These are phyloP conservation scores for Orchestes rusci DNA, from an alignment of 2,888 invertebrate genomes.

Conservation along the genomic window DNA sequence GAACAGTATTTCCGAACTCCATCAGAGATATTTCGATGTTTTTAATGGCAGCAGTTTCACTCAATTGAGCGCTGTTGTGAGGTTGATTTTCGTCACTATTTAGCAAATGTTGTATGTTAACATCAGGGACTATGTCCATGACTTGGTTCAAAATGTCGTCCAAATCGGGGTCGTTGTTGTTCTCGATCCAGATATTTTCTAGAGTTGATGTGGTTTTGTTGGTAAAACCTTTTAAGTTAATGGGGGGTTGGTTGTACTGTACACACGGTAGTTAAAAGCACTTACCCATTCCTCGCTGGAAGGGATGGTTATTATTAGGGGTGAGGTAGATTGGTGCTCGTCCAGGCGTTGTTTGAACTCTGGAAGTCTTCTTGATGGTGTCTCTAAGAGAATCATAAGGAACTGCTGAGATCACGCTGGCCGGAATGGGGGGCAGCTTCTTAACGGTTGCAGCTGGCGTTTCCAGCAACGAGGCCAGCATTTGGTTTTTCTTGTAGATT, in stretches of 20 bases:
- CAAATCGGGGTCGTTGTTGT: conserved; percentile 29
- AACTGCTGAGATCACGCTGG: conserved; percentile 57
- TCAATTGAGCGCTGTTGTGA: conserved; percentile 41
- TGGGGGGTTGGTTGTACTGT: too few relatives aligned
- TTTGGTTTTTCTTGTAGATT: conserved; percentile 75
- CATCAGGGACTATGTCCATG: conserved; percentile 61
- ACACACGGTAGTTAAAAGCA: not conserved
- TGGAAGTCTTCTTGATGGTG: conserved; percentile 17
- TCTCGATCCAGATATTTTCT: conserved; percentile 41
- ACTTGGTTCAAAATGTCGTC: conserved; percentile 30
- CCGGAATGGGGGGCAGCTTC: conserved; percentile 59
- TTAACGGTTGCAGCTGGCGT: conserved; percentile 56
- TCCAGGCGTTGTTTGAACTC: too few relatives aligned
- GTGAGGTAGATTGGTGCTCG: conserved; percentile 45
- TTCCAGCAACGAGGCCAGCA: conserved; percentile 75
- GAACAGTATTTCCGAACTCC: conserved; percentile 71
- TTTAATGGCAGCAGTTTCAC: conserved; percentile 77
- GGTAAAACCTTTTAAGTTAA: too few relatives aligned
- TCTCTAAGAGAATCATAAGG: conserved; percentile 62
- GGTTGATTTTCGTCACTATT: conserved; percentile 34
- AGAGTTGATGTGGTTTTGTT: conserved; percentile 34
- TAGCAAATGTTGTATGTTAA: conserved; percentile 40
- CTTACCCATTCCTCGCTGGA: too few relatives aligned
- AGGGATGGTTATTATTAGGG: too few relatives aligned
- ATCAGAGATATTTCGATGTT: conserved; percentile 87